These are phyloP conservation scores for Pachyrhynchus sulphureomaculatus DNA, from an alignment of 1,140 invertebrate genomes.

Conservation along the genomic window DNA sequence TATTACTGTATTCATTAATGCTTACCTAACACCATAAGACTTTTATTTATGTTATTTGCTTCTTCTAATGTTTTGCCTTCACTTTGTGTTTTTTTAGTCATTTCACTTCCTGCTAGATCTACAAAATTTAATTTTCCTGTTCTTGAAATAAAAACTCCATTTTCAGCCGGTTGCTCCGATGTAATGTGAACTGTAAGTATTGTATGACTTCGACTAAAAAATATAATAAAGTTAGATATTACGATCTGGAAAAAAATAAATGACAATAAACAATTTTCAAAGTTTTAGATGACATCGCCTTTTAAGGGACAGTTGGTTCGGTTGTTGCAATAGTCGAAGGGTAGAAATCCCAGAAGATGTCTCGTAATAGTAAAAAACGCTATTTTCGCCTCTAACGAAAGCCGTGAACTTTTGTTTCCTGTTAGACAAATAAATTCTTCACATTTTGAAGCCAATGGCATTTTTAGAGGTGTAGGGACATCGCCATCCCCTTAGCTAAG, in stretches of 20 bases:
- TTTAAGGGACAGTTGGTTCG: too few relatives aligned
- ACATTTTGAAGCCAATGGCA: too few relatives aligned
- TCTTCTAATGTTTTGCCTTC: conserved; percentile 88
- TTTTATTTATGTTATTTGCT: conserved; percentile 96
- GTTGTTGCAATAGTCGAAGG: too few relatives aligned
- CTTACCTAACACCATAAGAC: conserved; percentile 88
- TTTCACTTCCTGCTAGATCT: conserved; percentile 91
- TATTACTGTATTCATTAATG: too few relatives aligned
- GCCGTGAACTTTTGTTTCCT: too few relatives aligned
- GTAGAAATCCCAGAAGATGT: too few relatives aligned
- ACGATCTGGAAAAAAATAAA: background rate
- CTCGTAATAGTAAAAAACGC: too few relatives aligned
- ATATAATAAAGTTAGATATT: background rate
- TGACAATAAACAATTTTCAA: background rate
- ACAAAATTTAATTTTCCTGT: conserved; percentile 95
- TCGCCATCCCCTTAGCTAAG: too few relatives aligned
- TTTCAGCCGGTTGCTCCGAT: conserved; percentile 78
- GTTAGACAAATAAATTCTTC: too few relatives aligned
- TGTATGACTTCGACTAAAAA: conserved; percentile 79
- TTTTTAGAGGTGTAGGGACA: too few relatives aligned
- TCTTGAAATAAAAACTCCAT: conserved; percentile 79
- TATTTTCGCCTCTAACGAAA: too few relatives aligned
- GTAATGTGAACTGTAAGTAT: conserved; percentile 86
- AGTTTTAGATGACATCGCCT: background rate
- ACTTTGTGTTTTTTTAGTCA: conserved; percentile 91